Evolutionary conservation across 2,797 vertebrate genomes (phyloP).

Genomic region (Morus bassanus): DNA sequence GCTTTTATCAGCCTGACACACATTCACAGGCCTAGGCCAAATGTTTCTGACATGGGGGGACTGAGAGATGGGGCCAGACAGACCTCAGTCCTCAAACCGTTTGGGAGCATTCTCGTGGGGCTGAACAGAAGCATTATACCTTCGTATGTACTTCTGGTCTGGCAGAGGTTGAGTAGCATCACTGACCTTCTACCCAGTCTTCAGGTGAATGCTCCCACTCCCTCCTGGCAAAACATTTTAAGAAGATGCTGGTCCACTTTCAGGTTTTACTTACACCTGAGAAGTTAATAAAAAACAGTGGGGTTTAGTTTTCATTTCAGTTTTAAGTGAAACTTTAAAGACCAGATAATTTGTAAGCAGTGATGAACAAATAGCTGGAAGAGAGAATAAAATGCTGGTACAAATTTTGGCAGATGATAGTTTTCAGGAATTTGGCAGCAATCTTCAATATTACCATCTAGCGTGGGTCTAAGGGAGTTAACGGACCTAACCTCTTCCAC

Average conservation of each 20-base stretch:
- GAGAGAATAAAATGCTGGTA: background rate
- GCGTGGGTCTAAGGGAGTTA: background rate
- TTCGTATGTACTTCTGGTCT: background rate
- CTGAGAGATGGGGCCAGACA: background rate
- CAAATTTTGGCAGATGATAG: background rate
- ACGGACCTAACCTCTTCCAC: background rate
- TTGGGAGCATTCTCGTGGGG: background rate
- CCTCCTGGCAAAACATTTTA: background rate
- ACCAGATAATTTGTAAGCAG: background rate
- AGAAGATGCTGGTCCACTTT: background rate
- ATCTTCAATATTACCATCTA: background rate
- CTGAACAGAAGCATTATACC: background rate
- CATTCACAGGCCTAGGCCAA: background rate
- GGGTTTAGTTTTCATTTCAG: background rate
- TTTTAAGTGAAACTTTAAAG: background rate
- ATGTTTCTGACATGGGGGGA: background rate
- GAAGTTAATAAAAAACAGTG: background rate
- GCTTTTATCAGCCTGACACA: background rate
- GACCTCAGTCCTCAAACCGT: background rate
- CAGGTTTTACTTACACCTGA: background rate
- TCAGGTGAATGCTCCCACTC: background rate
- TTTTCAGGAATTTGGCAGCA: background rate
- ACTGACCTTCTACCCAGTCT: background rate
- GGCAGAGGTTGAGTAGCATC: background rate
- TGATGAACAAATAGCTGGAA: background rate